phyloP scores from a whole-genome alignment of 1,140 invertebrate species.

The Zaprionus nigranus region DNA sequence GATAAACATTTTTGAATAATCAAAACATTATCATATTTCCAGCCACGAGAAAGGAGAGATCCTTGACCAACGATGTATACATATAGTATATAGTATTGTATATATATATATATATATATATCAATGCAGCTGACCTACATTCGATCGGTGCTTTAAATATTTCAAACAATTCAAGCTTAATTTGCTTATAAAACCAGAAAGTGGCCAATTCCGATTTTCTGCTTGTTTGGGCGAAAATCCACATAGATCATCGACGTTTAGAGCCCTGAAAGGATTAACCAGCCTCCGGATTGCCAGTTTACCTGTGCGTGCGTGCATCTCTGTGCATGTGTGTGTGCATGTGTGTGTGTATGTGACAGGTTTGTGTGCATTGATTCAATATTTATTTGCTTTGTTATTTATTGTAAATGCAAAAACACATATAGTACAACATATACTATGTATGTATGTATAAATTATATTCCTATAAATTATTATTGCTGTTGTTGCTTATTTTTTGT shows the following conservation, averaged over 20 bases:
- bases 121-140: not conserved
- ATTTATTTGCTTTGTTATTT: conserved; percentile 40
- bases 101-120: too few species aligned
- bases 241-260: conserved; percentile 2
- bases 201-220: not conserved
- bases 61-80: not conserved
- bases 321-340: not conserved
- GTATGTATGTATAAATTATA: not conserved
- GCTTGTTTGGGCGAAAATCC: not conserved
- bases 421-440: not conserved
- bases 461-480: conserved; percentile 5
- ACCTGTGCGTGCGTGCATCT: not conserved
- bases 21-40: too few species aligned
- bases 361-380: conserved; percentile 38
- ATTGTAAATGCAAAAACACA: conserved; percentile 13
- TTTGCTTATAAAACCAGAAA: not conserved
- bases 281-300: not conserved
- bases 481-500: not conserved
- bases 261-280: not conserved
- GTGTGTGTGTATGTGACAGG: conserved; percentile 17
- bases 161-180: not conserved
- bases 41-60: not conserved
- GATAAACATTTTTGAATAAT: not conserved
- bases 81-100: not conserved
- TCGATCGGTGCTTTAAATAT: not conserved